Evolutionary conservation across 2,113 vertebrate species (phyloP).

Genomic region (Arenaria interpres): DNA sequence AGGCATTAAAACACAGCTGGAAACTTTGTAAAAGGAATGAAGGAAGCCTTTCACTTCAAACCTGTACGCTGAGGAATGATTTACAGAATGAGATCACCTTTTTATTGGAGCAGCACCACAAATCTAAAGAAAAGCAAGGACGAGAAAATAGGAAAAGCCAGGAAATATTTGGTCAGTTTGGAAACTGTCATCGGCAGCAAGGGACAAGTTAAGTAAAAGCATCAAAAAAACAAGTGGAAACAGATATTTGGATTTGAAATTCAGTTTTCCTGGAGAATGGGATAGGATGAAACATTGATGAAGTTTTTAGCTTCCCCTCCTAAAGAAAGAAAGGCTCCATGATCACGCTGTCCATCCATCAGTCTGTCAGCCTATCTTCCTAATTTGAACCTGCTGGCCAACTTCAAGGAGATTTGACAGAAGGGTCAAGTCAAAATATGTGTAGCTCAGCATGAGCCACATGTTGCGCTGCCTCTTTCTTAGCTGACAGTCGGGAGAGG

Average conservation of each 20-base stretch:
- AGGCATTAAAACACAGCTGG: not conserved
- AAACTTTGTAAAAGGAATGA: not conserved
- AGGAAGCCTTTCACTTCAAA: not conserved
- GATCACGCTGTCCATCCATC: not conserved
- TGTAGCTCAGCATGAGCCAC: not conserved
- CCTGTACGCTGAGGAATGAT: not conserved
- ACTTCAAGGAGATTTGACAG: not conserved
- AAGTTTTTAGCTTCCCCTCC: not conserved
- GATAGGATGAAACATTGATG: not conserved
- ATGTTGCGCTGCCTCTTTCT: not conserved
- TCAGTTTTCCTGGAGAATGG: not conserved
- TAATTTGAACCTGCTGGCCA: not conserved
- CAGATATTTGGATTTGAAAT: not conserved
- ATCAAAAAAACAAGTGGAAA: not conserved
- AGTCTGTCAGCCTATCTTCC: not conserved
- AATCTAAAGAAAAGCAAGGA: not conserved
- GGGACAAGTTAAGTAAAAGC: not conserved
- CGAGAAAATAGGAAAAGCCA: not conserved
- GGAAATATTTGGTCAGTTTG: not conserved
- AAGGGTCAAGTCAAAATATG: not conserved
- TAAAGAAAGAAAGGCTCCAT: not conserved
- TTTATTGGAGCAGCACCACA: not conserved
- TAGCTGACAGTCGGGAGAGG: not conserved
- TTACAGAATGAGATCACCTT: constrained; percentile 3
- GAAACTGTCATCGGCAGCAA: not conserved